phyloP scores from a whole-genome alignment of 2,113 vertebrate species.

The Excalfactoria chinensis region DNA sequence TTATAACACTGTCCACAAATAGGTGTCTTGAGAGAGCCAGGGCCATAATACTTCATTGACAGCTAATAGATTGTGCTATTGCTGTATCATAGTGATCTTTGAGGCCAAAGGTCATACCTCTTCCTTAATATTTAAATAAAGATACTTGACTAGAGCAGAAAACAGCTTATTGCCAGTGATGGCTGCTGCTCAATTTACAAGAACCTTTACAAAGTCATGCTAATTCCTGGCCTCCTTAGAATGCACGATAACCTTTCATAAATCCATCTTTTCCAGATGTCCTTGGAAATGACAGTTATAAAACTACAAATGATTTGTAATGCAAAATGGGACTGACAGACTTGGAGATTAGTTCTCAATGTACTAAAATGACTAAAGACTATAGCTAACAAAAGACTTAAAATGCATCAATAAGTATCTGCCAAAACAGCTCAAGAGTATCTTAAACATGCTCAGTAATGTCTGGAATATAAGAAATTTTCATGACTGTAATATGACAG shows the following conservation, averaged over 20 bases:
- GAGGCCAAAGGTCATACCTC: conserved; percentile 82
- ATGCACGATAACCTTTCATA: conserved; percentile 91
- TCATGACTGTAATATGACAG: neutral
- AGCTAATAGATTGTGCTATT: conserved; percentile 84
- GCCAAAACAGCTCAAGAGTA: conserved; percentile 50
- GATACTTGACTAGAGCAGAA: conserved; percentile 87
- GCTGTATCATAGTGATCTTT: conserved; percentile 82
- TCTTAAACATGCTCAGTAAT: conserved; percentile 64
- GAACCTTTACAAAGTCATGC: conserved; percentile 89
- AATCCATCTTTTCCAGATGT: conserved; percentile 89
- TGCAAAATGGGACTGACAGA: conserved; percentile 87
- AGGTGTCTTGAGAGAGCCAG: conserved; percentile 82
- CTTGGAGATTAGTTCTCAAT: conserved; percentile 78
- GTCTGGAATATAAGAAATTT: conserved; percentile 16
- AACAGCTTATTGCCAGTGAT: conserved; percentile 81
- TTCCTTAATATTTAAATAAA: conserved; percentile 87
- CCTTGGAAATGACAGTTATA: conserved; percentile 91
- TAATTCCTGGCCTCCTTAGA: conserved; percentile 86
- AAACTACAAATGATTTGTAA: conserved; percentile 93
- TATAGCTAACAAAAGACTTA: conserved; percentile 78
- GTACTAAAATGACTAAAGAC: conserved; percentile 77
- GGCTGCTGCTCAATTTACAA: conserved; percentile 87
- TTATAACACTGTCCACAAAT: conserved; percentile 89
- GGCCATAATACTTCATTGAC: conserved; percentile 80
- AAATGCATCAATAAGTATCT: conserved; percentile 74